phyloP scores from a whole-genome alignment of 1,140 invertebrate genomes.

The Armadillidium nasatum region DNA sequence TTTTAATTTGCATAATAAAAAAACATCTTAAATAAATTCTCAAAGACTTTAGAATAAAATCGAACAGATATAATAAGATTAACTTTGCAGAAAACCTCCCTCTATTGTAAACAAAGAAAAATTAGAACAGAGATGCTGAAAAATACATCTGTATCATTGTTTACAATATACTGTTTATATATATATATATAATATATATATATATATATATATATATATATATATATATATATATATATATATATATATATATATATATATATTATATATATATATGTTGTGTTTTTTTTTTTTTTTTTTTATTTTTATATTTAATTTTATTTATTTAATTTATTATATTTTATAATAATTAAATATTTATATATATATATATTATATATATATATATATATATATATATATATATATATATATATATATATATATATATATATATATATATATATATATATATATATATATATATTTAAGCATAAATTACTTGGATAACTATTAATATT shows the following conservation, averaged over 20 bases:
- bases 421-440: conserved; percentile 14
- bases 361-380: conserved; percentile 3
- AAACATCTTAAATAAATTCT: no score
- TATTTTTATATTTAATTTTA: no score
- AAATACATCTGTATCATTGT: background rate
- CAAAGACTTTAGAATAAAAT: no score
- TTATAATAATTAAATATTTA: no score
- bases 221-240: conserved; percentile 12
- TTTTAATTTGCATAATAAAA: no score
- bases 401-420: conserved; percentile 8
- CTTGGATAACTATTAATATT: no score
- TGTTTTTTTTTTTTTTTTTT: no score
- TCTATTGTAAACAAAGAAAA: background rate
- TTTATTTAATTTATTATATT: no score
- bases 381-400: conserved; percentile 16
- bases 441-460: conserved; percentile 26
- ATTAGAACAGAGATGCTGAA: background rate
- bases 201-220: conserved; percentile 10
- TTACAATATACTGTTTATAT: background rate
- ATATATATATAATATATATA: conserved; percentile 3
- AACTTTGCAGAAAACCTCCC: background rate
- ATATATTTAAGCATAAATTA: no score
- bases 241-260: conserved; percentile 12
- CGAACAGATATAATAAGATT: no score
- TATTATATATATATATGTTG: conserved; percentile 4